These are phyloP conservation scores for Liodrosophila aerea DNA, from an alignment of 2,888 invertebrate species.

Conservation along the genomic window DNA sequence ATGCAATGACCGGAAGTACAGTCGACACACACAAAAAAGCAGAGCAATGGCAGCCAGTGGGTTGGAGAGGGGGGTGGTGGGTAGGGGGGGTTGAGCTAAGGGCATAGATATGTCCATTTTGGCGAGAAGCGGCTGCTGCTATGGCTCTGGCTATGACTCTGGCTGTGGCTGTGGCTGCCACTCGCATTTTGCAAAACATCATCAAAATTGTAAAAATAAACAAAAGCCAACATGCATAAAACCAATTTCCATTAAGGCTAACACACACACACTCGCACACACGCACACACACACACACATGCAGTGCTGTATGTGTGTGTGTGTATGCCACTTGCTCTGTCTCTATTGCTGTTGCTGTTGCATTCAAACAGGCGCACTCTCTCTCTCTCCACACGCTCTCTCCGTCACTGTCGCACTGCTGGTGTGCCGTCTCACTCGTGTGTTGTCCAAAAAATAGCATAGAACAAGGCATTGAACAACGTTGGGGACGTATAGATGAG, in stretches of 20 bases:
- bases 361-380: neutral
- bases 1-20: constrained; percentile 72
- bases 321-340: neutral
- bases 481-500: constrained; percentile 55
- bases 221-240: constrained; percentile 79
- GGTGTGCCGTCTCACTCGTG: constrained; percentile 5
- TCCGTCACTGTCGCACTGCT: constrained; percentile 7
- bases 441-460: constrained; percentile 56
- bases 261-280: constrained; percentile 30
- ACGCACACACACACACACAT: constrained; percentile 35
- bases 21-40: constrained; percentile 54
- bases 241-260: constrained; percentile 78
- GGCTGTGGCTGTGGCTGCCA: constrained; percentile 47
- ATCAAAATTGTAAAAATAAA: constrained; percentile 79
- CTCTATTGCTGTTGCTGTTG: neutral
- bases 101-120: constrained; percentile 33
- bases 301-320: constrained; percentile 43
- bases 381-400: constrained; percentile 13
- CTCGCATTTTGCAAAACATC: constrained; percentile 76
- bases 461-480: constrained; percentile 55
- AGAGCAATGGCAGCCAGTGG: constrained; percentile 15
- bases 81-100: neutral
- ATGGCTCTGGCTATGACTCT: neutral
- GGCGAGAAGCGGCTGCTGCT: constrained; percentile 37
- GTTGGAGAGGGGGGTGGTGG: neutral